phyloP scores from a whole-genome alignment of 1,140 invertebrate species.

The Lethrus apterus region DNA sequence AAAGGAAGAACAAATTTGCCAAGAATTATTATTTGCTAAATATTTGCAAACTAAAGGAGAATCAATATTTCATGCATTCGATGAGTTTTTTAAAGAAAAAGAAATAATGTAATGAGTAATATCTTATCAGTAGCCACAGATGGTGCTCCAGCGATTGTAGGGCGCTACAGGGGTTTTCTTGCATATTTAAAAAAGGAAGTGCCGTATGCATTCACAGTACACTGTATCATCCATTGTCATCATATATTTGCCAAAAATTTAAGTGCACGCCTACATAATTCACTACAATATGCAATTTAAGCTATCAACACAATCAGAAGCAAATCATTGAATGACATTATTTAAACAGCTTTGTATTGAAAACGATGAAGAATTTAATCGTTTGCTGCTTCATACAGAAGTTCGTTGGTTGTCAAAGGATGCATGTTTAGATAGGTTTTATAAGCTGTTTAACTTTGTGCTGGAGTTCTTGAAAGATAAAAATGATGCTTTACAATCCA shows the following conservation, averaged over 20 bases:
- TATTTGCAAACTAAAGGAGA: slow-evolving; percentile 18
- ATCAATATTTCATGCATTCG: slow-evolving; percentile 36
- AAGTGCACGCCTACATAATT: slow-evolving; percentile 20
- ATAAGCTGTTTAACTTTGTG: slow-evolving; percentile 34
- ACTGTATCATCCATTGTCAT: slow-evolving; percentile 23
- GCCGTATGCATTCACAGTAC: slow-evolving; percentile 22
- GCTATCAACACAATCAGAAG: slow-evolving; percentile 17
- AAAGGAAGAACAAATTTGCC: slow-evolving; percentile 19
- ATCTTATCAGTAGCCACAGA: slow-evolving; percentile 34
- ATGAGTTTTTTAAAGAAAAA: slow-evolving; percentile 32
- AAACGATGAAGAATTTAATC: slow-evolving; percentile 28
- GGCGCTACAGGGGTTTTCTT: slow-evolving; percentile 26
- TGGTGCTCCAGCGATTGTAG: slow-evolving; percentile 31
- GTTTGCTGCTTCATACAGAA: slow-evolving; percentile 22
- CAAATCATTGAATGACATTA: slow-evolving; percentile 25
- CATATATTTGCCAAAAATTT: slow-evolving; percentile 20
- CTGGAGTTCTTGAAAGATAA: slow-evolving; percentile 33
- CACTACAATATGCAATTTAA: slow-evolving; percentile 21
- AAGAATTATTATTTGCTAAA: slow-evolving; percentile 25
- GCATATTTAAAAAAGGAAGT: slow-evolving; percentile 30
- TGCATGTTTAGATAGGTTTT: slow-evolving; percentile 36
- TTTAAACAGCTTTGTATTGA: slow-evolving; percentile 34
- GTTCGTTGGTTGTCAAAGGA: slow-evolving; percentile 39
- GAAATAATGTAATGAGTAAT: slow-evolving; percentile 31
- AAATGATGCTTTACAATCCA: slow-evolving; percentile 20